Evolutionary conservation across 2,888 invertebrate species (phyloP), one percentile per base, ranked within the genome.

Genomic region (Diplolepis rosae): DNA sequence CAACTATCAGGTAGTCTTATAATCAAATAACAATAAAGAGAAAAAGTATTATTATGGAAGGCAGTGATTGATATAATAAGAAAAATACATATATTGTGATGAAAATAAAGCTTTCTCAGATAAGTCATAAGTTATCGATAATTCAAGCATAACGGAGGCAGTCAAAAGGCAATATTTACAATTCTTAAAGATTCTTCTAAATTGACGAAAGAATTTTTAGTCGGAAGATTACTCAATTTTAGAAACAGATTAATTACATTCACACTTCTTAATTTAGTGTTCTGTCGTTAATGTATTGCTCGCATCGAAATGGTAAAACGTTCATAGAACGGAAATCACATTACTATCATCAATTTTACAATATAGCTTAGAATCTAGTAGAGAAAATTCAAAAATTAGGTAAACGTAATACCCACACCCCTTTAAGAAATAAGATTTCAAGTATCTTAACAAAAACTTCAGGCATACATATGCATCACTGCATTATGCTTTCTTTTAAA

Each of bases 101-200:
- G 56, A 22, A 61, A 35, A 61, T 45, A 45, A 7, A 45, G 18
- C 18, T 45, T 9, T 45, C 9, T 45, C 18, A 18, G 9, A 45
- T 18, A 18, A 45, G 15, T 45, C 15, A 45, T 18, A 22, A 2
- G 39, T 39, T 35, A 28, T 27, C n/a, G 6, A 61, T 35, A 11
- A n/a, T 13, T 35, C 2, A 39, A n/a, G 5, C 22, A 24, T 61
- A 61, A 61, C 7, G 24, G 35, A 22, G 35, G 18, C 32, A 56
- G 35, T 22, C 11, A 56, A 56, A 32, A 56, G 35, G 22, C 61
- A 39, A 22, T 61, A 39, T 61, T 61, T 39, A 61, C 35, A 61
- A 61, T 35, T 61, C 13, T 5, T 6, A 13, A 35, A 61, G 35
- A 61, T 7, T 39, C n/a, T 13, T 39, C 24, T 61, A 39, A 35